A percentile compares a stretch with the other conserved stretches of the same genome.
Evolutionary conservation across 2,797 vertebrate genomes (phyloP).

Genomic region (Yasuhikotakia modesta): DNA sequence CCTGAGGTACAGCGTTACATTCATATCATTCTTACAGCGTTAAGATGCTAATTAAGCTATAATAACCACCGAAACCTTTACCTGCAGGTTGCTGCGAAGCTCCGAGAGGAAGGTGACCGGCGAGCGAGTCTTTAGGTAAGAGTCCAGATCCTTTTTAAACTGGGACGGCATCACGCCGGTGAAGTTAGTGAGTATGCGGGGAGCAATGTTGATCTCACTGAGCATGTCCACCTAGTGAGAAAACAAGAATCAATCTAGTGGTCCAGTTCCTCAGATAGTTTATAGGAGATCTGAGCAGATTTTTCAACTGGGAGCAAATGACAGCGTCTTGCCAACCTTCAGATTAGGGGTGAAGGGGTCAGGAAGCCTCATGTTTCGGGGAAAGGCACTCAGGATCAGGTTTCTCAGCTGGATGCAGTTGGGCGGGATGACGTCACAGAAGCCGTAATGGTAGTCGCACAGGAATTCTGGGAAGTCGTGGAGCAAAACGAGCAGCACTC

Average conservation of each 20-base stretch:
- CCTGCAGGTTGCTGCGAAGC: slow-evolving; percentile 96
- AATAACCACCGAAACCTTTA: no score
- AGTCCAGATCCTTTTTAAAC: slow-evolving; percentile 99
- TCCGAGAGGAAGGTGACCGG: slow-evolving; percentile 97
- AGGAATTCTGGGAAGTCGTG: slow-evolving; percentile 99
- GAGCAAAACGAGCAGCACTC: slow-evolving; percentile 94
- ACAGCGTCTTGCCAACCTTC: slow-evolving; percentile 81
- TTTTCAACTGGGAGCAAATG: neutral
- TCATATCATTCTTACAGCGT: no score
- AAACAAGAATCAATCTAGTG: no score
- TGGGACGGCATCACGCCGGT: slow-evolving; percentile 98
- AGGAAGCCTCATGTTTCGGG: slow-evolving; percentile 99
- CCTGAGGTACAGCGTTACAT: slow-evolving; percentile 62
- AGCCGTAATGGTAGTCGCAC: slow-evolving; percentile 98
- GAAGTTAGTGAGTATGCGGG: slow-evolving; percentile 98
- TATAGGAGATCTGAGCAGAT: neutral
- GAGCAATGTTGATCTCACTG: slow-evolving; percentile 98
- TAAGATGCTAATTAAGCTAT: no score
- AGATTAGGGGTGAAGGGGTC: slow-evolving; percentile 98
- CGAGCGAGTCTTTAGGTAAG: slow-evolving; percentile 97
- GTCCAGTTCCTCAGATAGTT: no score
- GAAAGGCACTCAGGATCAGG: slow-evolving; percentile 99
- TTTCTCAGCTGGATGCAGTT: slow-evolving; percentile 99
- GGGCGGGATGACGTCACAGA: slow-evolving; percentile 98
- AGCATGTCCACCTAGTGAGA: slow-evolving; percentile 93